Percentiles rank a stretch among this genome's conserved stretches.
Evolutionary conservation across 2,797 vertebrate species (phyloP).

Genomic region (Odontamblyopus lacepedii): DNA sequence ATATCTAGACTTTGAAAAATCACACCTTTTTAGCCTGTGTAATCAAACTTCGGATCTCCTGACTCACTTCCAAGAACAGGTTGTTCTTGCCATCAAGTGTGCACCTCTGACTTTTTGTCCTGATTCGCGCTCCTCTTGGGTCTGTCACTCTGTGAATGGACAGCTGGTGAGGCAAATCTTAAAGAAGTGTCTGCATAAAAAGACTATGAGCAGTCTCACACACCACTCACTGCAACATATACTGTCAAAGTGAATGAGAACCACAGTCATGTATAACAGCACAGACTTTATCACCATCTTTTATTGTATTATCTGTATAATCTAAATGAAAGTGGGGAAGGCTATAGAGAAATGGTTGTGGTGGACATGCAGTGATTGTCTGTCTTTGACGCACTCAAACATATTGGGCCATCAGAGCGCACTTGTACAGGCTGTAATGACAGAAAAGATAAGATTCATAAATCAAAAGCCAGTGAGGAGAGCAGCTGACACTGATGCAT

Average conservation of each 20-base stretch:
- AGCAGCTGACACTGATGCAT: slow-evolving; percentile 62
- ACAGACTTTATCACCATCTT: not conserved
- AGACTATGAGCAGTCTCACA: not conserved
- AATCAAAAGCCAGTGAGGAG: slow-evolving; percentile 63
- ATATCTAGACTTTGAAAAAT: not conserved
- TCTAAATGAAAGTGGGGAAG: slow-evolving; percentile 32
- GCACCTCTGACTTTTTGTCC: slow-evolving; percentile 40
- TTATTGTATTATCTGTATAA: slow-evolving; percentile 8
- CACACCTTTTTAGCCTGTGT: not conserved
- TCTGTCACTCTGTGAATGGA: slow-evolving; percentile 26
- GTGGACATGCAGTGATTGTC: slow-evolving; percentile 52
- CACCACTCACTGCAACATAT: not conserved
- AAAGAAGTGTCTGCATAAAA: slow-evolving; percentile 18
- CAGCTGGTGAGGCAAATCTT: slow-evolving; percentile 15
- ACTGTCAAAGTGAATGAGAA: not conserved
- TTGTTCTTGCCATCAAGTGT: slow-evolving; percentile 47
- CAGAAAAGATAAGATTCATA: slow-evolving; percentile 66
- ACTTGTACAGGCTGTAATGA: slow-evolving; percentile 65
- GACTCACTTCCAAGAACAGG: slow-evolving; percentile 22
- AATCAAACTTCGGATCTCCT: not conserved
- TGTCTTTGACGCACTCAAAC: slow-evolving; percentile 48
- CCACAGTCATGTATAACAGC: not conserved
- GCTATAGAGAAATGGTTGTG: slow-evolving; percentile 60
- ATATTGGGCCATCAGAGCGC: slow-evolving; percentile 66
- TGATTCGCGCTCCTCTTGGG: slow-evolving; percentile 25